phyloP scores from a whole-genome alignment of 2,888 invertebrate genomes.

The Ormyrus rosae region DNA sequence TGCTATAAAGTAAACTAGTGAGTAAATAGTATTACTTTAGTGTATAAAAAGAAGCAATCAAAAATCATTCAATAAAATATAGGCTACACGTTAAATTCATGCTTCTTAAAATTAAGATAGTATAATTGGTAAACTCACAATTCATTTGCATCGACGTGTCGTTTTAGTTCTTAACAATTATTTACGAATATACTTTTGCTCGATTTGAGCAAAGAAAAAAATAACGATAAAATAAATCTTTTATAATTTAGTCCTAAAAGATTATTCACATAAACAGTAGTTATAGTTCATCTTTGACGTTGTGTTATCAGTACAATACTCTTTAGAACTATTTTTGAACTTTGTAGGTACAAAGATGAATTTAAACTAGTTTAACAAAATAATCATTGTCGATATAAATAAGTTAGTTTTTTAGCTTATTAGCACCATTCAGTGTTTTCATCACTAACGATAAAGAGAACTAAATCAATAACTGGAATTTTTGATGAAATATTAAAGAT shows the following conservation, averaged over 20 bases:
- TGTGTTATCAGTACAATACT: conserved; percentile 12
- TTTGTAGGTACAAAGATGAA: conserved; percentile 28
- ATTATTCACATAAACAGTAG: conserved; percentile 40
- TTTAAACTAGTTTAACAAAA: conserved; percentile 48
- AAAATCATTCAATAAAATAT: conserved; percentile 32
- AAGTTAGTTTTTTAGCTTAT: conserved; percentile 47
- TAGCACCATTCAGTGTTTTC: conserved; percentile 39
- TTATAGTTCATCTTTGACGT: conserved; percentile 40
- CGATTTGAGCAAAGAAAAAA: conserved; percentile 41
- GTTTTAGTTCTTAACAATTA: conserved; percentile 45
- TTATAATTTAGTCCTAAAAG: conserved; percentile 49
- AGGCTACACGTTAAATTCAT: conserved; percentile 31
- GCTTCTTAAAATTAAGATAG: conserved; percentile 46
- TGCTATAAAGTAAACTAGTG: not conserved
- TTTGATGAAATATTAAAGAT: not conserved
- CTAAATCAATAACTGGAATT: conserved; percentile 3
- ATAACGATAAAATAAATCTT: conserved; percentile 43
- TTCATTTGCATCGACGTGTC: conserved; percentile 49
- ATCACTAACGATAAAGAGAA: not conserved
- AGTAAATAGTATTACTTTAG: not conserved
- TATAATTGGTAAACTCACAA: conserved; percentile 45
- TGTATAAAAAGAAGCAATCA: conserved; percentile 3
- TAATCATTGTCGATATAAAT: conserved; percentile 51
- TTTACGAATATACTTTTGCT: conserved; percentile 32
- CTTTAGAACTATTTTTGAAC: conserved; percentile 22